Percentiles rank a stretch among this genome's conserved stretches.
phyloP scores from a whole-genome alignment of 2,888 invertebrate genomes.

The Osmoderma eremita region DNA sequence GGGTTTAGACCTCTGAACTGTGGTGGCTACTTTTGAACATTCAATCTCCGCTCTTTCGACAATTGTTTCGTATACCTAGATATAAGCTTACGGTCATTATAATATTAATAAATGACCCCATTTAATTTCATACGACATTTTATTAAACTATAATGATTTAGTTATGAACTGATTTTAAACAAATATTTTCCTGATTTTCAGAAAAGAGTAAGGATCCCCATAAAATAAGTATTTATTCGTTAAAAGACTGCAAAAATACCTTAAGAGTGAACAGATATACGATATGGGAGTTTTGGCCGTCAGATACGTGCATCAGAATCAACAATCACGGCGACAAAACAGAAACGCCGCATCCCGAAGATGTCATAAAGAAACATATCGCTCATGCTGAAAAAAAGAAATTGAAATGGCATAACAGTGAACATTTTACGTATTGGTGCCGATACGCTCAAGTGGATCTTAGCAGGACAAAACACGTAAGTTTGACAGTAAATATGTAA shows the following conservation, averaged over 20 bases:
- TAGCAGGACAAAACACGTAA: slow-evolving; percentile 74
- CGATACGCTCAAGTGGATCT: slow-evolving; percentile 67
- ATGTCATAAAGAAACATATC: slow-evolving; percentile 75
- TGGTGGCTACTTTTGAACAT: too few species aligned
- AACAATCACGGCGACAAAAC: slow-evolving; percentile 79
- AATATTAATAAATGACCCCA: too few species aligned
- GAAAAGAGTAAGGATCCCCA: slow-evolving; percentile 80
- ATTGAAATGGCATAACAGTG: slow-evolving; percentile 75
- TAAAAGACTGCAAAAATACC: slow-evolving; percentile 67
- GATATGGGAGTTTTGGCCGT: slow-evolving; percentile 75
- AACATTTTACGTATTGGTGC: slow-evolving; percentile 77
- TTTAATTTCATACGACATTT: too few species aligned
- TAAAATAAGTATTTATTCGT: slow-evolving; percentile 75
- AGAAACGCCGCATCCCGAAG: slow-evolving; percentile 73
- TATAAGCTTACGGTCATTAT: too few species aligned
- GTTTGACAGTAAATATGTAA: slow-evolving; percentile 43
- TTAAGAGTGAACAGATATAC: slow-evolving; percentile 71
- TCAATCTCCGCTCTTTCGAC: too few species aligned
- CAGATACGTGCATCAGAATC: slow-evolving; percentile 74
- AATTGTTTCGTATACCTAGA: too few species aligned
- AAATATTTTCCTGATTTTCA: slow-evolving; percentile 52
- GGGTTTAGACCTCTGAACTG: too few species aligned
- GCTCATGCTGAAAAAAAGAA: slow-evolving; percentile 69
- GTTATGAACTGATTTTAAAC: too few species aligned
- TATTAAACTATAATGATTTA: neutral